Evolutionary conservation across 2,888 invertebrate species (phyloP), one percentile per base, ranked within the genome.

Genomic region (Cataglyphis rosenhaueri): DNA sequence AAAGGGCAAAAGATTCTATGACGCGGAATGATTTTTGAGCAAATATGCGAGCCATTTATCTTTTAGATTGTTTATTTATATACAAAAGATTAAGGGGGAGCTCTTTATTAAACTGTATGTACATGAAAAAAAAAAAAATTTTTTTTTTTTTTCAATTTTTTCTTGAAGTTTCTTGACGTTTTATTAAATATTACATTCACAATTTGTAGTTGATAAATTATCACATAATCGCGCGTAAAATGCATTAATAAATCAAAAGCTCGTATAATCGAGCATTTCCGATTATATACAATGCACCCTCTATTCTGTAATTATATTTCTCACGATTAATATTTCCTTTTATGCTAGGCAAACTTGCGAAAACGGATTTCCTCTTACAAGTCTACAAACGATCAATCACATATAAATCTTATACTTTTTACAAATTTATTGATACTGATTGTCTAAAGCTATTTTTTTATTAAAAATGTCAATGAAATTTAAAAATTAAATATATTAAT

Each of bases 151-250:
- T 38, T n/a, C 38, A 25, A 8, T 52, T 9, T 12, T 3, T 15
- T 12, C 9, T 35, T 12, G 12, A 66, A 21, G 0, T 18, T n/a
- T n/a, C n/a, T n/a, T n/a, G n/a, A 59, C 21, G 21, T 12, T 32
- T 59, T 41, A 76, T 29, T 73, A 79, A 79, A 71, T 59, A 79
- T 79, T 57, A 41, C 29, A 29, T n/a, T 35, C 32, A 21, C 59
- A 29, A 8, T 76, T 68, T 57, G 29, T 48, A 38, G 32, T 59
- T 55, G 57, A 84, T 86, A 86, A 86, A 86, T 86, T 84, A 75
- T 15, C 15, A 3, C 25, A 15, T 64, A 79, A 84, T 79, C 84
- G 66, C 70, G 57, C 29, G 68, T 25, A 68, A 73, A 71, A 81
- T 75, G 70, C 59, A 79, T 82, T 82, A 79, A 84, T 57, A 78